Evolutionary conservation across 1,140 invertebrate genomes (phyloP).

Genomic region (Eupristina koningsbergeri): DNA sequence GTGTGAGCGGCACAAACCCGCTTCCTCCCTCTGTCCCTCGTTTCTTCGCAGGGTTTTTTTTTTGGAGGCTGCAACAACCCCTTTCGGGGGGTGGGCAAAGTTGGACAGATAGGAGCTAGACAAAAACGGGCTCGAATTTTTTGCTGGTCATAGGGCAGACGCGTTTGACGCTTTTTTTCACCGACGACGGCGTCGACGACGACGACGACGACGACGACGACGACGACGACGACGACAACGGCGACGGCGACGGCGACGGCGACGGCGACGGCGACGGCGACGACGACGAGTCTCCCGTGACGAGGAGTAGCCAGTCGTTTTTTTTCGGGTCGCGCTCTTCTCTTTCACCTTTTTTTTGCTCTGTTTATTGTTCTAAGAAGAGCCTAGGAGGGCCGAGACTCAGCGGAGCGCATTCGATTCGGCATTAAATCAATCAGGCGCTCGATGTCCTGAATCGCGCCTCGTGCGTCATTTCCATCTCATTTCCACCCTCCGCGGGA

Average conservation of each 20-base stretch:
- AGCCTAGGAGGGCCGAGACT: no score
- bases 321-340: not conserved
- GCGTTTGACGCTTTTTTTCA: no score
- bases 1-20: not conserved
- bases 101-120: no score
- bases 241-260: no score
- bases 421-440: conserved; percentile 44
- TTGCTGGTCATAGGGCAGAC: not conserved
- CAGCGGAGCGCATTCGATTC: conserved; percentile 20
- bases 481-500: not conserved
- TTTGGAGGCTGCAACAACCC: not conserved
- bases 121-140: no score
- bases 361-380: conserved; percentile 29
- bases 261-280: no score
- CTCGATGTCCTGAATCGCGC: not conserved
- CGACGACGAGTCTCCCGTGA: conserved; percentile 23
- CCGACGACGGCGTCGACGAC: no score
- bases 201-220: no score
- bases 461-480: not conserved
- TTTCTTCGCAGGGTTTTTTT: no score
- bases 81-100: not conserved
- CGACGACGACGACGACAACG: no score
- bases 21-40: no score
- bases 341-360: not conserved
- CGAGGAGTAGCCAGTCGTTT: conserved; percentile 14